Percentiles rank a stretch among this genome's conserved stretches.
Evolutionary conservation across 1,140 invertebrate genomes (phyloP).

Genomic region (Littorina saxatilis): DNA sequence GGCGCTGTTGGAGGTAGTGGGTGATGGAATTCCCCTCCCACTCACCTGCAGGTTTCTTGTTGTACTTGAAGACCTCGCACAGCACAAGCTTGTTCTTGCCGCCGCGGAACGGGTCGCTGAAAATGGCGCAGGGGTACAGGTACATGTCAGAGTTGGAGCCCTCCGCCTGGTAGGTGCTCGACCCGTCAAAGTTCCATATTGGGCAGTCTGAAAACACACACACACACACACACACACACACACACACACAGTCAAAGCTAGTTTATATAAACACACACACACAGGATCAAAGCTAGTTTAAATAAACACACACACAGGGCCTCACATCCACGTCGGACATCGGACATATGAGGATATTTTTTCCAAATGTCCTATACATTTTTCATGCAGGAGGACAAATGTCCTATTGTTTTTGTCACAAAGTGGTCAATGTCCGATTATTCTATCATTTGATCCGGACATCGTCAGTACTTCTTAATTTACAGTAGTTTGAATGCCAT

Average conservation of each 20-base stretch:
- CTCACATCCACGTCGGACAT: neutral
- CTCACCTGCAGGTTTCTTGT: conserved; percentile 83
- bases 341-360: too few relatives aligned
- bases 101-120: conserved; percentile 91
- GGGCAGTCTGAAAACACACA: conserved; percentile 83
- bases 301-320: neutral
- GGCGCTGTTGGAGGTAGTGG: too few relatives aligned
- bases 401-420: too few relatives aligned
- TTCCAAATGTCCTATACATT: too few relatives aligned
- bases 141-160: conserved; percentile 89
- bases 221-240: neutral
- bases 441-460: too few relatives aligned
- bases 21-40: too few relatives aligned
- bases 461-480: too few relatives aligned
- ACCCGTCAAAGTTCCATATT: conserved; percentile 97
- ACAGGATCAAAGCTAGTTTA: neutral
- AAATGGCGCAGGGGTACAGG: conserved; percentile 89
- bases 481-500: too few relatives aligned
- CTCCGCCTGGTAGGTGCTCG: conserved; percentile 80
- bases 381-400: too few relatives aligned
- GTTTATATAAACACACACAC: neutral
- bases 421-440: too few relatives aligned
- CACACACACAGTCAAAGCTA: neutral
- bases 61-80: conserved; percentile 87
- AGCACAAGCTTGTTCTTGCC: conserved; percentile 94